A percentile compares a stretch with the other conserved stretches of the same genome.
These are phyloP conservation scores for Tamias sibiricus DNA, from an alignment of 2,113 vertebrate genomes.

Conservation along the genomic window DNA sequence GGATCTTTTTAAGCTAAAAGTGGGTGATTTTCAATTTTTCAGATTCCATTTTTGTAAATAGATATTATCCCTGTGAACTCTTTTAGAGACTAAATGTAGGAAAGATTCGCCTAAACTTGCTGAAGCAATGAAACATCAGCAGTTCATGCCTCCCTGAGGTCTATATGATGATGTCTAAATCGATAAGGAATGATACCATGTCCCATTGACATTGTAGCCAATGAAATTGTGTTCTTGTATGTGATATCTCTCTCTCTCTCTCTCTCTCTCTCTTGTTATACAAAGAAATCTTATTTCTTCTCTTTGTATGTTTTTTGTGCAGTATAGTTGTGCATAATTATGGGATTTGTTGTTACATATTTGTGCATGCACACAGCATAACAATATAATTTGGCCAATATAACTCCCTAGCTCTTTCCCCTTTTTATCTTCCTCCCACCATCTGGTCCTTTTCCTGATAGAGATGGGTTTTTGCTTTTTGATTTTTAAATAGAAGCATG, in stretches of 20 bases:
- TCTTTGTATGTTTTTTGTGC: too few species aligned
- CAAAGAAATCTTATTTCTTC: too few species aligned
- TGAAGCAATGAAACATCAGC: not conserved
- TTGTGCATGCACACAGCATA: too few species aligned
- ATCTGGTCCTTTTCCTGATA: too few species aligned
- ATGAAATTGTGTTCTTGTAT: not conserved
- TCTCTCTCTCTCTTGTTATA: too few species aligned
- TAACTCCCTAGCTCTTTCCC: too few species aligned
- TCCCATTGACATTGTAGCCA: not conserved
- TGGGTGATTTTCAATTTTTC: not conserved
- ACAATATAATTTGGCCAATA: too few species aligned
- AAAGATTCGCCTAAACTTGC: not conserved
- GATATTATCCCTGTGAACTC: not conserved
- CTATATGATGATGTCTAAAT: not conserved
- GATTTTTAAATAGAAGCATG: not conserved
- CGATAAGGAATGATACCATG: not conserved
- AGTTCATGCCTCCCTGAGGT: not conserved
- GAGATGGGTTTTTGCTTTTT: not conserved
- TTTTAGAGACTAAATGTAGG: not conserved
- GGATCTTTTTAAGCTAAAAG: constrained; percentile 14
- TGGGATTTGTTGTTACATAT: too few species aligned
- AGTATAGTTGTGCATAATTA: too few species aligned
- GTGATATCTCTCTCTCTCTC: too few species aligned
- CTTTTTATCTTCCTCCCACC: too few species aligned
- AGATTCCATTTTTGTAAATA: not conserved